Evolutionary conservation across 2,113 vertebrate genomes (phyloP), one percentile per base, ranked within the genome.

Genomic region (Ramphastos sulfuratus): DNA sequence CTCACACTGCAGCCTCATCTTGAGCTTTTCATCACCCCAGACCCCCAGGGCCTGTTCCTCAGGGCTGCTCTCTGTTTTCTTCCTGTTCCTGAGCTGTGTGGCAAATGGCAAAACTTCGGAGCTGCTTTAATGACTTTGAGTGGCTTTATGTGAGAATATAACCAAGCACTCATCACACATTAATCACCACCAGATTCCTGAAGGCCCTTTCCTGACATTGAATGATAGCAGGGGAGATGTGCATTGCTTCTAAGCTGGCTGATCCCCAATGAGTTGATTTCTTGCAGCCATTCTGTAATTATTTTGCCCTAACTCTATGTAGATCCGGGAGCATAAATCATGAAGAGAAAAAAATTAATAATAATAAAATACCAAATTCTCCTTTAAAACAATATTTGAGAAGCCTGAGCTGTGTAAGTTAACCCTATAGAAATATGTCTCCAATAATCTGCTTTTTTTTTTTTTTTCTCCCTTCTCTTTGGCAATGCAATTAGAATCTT

Each of bases 401-500:
- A 75, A 93, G n/a, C 80, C 39, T 64, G 48, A 92, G 78, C 16
- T 82, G 4, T 82, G 66, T 89, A 92, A 91, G 55, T 61, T 87
- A 95, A 93, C 94, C 92, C 58, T 93, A 75, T 44, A 69, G 71
- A 94, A 95, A 95, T 92, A 96, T 93, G 82, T 90, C 89, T 96
- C 78, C 75, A 95, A 91, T 97, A 95, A 92, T 92, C 90, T 89
- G 77, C 70, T 54, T 42, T 15, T 42, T 42, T 42, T 42, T 42
- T 12, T 42, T 42, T 15, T 10, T 10, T 10, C 42, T 12, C 42
- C 11, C 42, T 15, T 42, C 14, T 42, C 42, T 42, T 42, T 42
- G 42, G 42, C 11, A 95, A 87, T 55, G 67, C 54, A 92, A 94
- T 96, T 95, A 95, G 42, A 94, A 85, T 96, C 87, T 95, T 93